Evolutionary conservation across 2,888 invertebrate species (phyloP), one percentile per base, ranked within the genome.

Genomic region (Asteroscopus sphinx): DNA sequence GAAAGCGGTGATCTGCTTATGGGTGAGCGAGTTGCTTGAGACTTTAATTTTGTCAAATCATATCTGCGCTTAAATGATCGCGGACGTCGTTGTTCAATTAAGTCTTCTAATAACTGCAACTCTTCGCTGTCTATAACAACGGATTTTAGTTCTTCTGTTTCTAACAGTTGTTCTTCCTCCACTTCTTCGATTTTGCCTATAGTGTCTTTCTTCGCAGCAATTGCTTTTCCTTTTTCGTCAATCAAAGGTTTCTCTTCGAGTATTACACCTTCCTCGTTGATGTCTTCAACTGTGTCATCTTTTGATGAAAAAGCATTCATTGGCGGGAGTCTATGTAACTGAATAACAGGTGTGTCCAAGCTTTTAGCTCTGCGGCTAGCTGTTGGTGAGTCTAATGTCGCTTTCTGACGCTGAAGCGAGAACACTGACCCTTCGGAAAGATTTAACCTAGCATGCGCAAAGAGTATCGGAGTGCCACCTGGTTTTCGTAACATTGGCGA

Each of bases 241-340:
- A 92, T 79, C n/a, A 96, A 80, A 0, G 95, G 87, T 78, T 96
- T 96, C 61, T 95, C 95, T 83, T 96, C 96, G 1, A 96, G 86
- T 64, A 96, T 93, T 76, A 95, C 95, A 0, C 95, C 95, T 85
- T 96, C 96, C 82, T 96, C 96, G 68, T 97, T 97, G 58, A 96
- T 95, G 75, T 96, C 96, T 73, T 96, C 98, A 0, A 98, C 96
- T 0, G 98, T 98, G 82, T 98, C 98, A 83, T 98, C 98, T 89
- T 98, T 98, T 17, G 97, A 97, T 1, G 98, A 98, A 85, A 98
- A 97, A 0, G 98, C 97, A 87, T 97, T 97, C 87, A 97, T 96
- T 6, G 97, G 96, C 12, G 98, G 98, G 36, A 98, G 88, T 78
- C 96, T 95, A 85, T 96, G 97, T 26, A 98, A 89, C 15, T 97